A percentile compares a stretch with the other conserved stretches of the same genome.
Evolutionary conservation across 2,888 invertebrate genomes (phyloP).

Genomic region (Melieria omissa): DNA sequence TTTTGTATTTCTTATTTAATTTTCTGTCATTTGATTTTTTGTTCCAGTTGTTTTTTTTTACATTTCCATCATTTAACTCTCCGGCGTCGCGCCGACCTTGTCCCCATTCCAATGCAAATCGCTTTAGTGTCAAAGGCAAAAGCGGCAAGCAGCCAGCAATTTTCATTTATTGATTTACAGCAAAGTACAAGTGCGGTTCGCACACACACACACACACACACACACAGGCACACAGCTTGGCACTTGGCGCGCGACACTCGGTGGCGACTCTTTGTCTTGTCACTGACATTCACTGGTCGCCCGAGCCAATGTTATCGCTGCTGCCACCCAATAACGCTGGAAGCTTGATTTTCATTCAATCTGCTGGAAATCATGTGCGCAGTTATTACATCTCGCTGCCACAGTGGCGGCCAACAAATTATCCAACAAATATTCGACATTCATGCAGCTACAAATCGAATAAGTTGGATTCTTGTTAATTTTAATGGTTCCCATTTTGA

Average conservation of each 20-base stretch:
- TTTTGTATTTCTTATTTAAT: not conserved
- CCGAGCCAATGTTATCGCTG: not conserved
- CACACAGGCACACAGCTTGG: no score
- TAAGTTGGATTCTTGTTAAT: no score
- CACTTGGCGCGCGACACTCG: not conserved
- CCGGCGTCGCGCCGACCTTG: conserved; percentile 8
- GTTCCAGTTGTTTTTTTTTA: not conserved
- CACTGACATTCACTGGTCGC: conserved; percentile 26
- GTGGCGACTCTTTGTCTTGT: conserved; percentile 30
- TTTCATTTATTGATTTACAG: not conserved
- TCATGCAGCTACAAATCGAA: no score
- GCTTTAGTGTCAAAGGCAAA: not conserved
- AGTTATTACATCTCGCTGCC: not conserved
- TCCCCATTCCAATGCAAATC: conserved; percentile 10
- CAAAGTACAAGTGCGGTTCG: no score
- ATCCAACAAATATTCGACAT: no score
- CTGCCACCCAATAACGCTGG: no score
- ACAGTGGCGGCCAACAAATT: not conserved
- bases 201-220: no score
- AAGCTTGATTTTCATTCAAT: no score
- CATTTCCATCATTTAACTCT: not conserved
- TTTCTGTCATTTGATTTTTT: not conserved
- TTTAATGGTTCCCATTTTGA: no score
- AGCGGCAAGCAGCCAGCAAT: not conserved
- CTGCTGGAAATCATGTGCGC: not conserved